Evolutionary conservation across 2,888 invertebrate genomes (phyloP).

Genomic region (Siphlonurus alternatus): DNA sequence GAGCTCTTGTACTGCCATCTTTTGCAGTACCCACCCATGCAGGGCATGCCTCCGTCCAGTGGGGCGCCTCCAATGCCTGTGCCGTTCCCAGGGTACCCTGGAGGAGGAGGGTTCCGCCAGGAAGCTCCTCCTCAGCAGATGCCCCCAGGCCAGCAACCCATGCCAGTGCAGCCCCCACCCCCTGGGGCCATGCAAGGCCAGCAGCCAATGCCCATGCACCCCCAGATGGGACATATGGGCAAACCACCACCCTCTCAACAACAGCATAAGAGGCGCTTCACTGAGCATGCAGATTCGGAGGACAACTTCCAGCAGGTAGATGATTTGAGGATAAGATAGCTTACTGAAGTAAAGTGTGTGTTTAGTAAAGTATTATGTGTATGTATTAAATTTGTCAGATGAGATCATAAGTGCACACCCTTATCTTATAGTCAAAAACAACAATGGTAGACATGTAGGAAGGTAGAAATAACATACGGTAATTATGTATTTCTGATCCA

Average conservation of each 20-base stretch:
- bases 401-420: no score
- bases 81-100: background rate
- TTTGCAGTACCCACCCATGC: background rate
- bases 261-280: slow-evolving; percentile 6
- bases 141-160: background rate
- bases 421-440: no score
- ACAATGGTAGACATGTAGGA: no score
- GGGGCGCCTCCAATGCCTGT: background rate
- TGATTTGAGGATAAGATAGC: no score
- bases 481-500: no score
- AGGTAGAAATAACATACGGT: no score
- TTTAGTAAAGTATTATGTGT: no score
- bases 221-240: background rate
- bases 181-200: background rate
- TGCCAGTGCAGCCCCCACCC: background rate
- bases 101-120: background rate
- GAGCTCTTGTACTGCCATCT: no score
- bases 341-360: no score
- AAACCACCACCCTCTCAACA: background rate
- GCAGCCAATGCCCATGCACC: background rate
- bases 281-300: slow-evolving; percentile 3
- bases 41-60: background rate
- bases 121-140: background rate
- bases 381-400: no score
- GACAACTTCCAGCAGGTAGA: background rate